Percentiles rank a stretch among this genome's conserved stretches.
Conservation (phyloP, 1,140 invertebrate species). For the Lordiphosa stackelbergi region DNA sequence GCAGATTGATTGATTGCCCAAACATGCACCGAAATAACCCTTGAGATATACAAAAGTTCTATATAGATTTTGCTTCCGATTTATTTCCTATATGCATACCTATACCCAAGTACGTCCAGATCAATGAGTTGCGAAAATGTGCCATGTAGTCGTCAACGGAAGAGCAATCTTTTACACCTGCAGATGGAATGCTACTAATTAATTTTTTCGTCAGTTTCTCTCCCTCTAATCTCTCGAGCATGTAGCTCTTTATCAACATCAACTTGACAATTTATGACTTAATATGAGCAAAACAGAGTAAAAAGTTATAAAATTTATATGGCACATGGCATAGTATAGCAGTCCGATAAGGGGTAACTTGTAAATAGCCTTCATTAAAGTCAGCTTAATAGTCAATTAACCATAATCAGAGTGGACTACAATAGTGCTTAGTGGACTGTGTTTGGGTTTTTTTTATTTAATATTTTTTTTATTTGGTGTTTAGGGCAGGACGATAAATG, state of each 20-base stretch:
- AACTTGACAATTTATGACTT: constrained; percentile 53
- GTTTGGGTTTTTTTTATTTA: constrained; percentile 11
- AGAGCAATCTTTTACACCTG: too few relatives aligned
- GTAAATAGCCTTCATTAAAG: constrained; percentile 51
- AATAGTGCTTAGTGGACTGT: constrained; percentile 7
- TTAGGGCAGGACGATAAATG: constrained; percentile 30
- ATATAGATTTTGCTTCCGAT: too few relatives aligned
- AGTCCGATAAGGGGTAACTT: constrained; percentile 40
- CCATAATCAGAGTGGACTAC: constrained; percentile 33
- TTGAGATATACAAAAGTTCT: too few relatives aligned
- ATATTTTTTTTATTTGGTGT: constrained; percentile 6
- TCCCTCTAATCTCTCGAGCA: constrained; percentile 4
- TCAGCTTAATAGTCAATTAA: constrained; percentile 61
- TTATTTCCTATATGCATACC: too few relatives aligned
- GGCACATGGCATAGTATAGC: constrained; percentile 17
- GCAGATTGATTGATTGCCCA: constrained; percentile 3
- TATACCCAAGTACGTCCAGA: too few relatives aligned
- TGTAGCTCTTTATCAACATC: constrained; percentile 51
- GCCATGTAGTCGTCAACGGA: too few relatives aligned
- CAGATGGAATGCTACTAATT: constrained; percentile 6
- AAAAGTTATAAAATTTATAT: constrained; percentile 46
- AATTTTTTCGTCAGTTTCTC: constrained; percentile 9
- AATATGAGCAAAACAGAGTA: constrained; percentile 24
- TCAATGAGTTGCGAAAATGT: too few relatives aligned
- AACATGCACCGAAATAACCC: too few relatives aligned